A percentile compares a stretch with the other conserved stretches of the same genome.
Conservation (phyloP, 2,797 vertebrate species). For the Microhierax caerulescens region DNA sequence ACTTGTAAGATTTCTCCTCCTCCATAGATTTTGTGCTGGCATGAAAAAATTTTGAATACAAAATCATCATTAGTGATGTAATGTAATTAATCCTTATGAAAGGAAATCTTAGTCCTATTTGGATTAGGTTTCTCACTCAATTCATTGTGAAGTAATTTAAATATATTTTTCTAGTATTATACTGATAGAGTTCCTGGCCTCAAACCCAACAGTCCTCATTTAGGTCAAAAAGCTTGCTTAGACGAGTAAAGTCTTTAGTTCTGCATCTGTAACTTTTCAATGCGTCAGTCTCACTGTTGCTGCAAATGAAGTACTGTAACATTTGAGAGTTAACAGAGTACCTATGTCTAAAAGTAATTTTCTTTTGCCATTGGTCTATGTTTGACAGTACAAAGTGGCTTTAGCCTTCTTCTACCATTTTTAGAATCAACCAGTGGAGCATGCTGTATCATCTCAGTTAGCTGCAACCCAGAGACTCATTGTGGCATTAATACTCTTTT, state of each 20-base stretch:
- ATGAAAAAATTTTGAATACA: constrained; percentile 56
- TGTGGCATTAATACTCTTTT: constrained; percentile 49
- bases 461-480: not conserved
- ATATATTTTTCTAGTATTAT: constrained; percentile 56
- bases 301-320: not conserved
- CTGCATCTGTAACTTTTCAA: not conserved
- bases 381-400: not conserved
- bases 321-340: not conserved
- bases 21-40: constrained; percentile 31
- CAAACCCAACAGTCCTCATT: not conserved
- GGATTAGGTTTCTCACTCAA: constrained; percentile 10
- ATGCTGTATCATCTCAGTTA: constrained; percentile 25
- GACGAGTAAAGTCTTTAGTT: not conserved
- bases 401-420: constrained; percentile 32
- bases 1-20: not conserved
- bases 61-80: constrained; percentile 58
- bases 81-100: constrained; percentile 54
- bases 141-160: constrained; percentile 24
- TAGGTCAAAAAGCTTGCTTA: not conserved
- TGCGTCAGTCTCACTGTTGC: not conserved
- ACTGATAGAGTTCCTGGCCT: not conserved
- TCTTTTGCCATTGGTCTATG: not conserved
- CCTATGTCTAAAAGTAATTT: constrained; percentile 4
- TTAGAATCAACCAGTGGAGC: constrained; percentile 2
- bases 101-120: constrained; percentile 28